A percentile compares a stretch with the other conserved stretches of the same genome.
These are phyloP conservation scores for Epinephelus malabaricus DNA, from an alignment of 2,797 vertebrate species.

Conservation along the genomic window DNA sequence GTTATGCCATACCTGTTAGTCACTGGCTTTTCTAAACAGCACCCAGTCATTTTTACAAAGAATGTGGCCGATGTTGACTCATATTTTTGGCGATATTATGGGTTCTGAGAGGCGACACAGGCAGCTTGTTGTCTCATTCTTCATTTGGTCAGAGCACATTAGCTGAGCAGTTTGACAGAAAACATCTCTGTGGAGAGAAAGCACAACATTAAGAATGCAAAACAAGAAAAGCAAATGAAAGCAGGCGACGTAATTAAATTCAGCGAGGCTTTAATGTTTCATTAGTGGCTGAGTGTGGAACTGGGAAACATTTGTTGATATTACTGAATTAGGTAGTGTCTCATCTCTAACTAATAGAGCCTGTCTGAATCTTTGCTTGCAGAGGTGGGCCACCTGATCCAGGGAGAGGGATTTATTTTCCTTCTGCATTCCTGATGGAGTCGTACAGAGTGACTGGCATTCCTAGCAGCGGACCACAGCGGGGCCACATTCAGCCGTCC, in stretches of 20 bases:
- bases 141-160: constrained; percentile 43
- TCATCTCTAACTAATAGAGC: constrained; percentile 65
- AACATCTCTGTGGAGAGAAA: constrained; percentile 24
- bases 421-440: constrained; percentile 90
- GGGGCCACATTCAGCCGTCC: constrained; percentile 82
- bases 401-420: constrained; percentile 81
- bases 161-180: constrained; percentile 25
- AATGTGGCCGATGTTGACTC: constrained; percentile 49
- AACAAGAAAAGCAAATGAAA: constrained; percentile 44
- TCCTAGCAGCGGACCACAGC: constrained; percentile 85
- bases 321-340: constrained; percentile 44
- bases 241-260: constrained; percentile 19
- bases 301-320: constrained; percentile 41
- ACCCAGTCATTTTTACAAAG: constrained; percentile 37
- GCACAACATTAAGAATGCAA: constrained; percentile 8
- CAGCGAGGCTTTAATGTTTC: constrained; percentile 43
- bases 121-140: constrained; percentile 34
- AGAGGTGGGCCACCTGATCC: constrained; percentile 78
- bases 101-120: constrained; percentile 28
- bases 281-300: constrained; percentile 25
- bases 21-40: constrained; percentile 28
- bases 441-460: constrained; percentile 89
- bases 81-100: constrained; percentile 21
- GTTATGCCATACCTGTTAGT: constrained; percentile 45
- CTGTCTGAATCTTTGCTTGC: constrained; percentile 73